phyloP scores from a whole-genome alignment of 2,888 invertebrate species.

The Agrochola lota region DNA sequence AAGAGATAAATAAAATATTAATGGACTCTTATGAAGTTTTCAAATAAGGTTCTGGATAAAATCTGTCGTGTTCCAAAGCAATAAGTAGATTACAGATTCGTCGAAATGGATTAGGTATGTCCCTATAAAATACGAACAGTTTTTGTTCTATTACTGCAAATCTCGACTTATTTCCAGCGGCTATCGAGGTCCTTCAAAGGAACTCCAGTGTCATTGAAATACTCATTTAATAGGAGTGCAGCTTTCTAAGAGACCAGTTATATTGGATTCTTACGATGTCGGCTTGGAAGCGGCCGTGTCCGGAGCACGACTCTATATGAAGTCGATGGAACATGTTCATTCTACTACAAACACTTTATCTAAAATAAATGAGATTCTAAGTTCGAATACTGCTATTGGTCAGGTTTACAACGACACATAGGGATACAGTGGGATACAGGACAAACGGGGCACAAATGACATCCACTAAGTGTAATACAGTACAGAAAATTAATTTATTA shows the following conservation, averaged over 20 bases:
- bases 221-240: constrained; percentile 52
- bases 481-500: constrained; percentile 89
- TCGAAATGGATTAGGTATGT: not conserved
- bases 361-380: constrained; percentile 19
- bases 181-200: constrained; percentile 37
- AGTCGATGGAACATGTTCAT: constrained; percentile 16
- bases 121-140: not conserved
- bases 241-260: constrained; percentile 46
- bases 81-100: too few species aligned
- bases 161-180: constrained; percentile 26
- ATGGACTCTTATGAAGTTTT: too few species aligned
- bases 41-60: not conserved
- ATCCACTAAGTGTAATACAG: constrained; percentile 80
- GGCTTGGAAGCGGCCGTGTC: constrained; percentile 23
- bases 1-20: not conserved
- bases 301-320: constrained; percentile 1
- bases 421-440: constrained; percentile 43
- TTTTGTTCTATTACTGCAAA: constrained; percentile 23
- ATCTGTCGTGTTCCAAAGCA: not conserved
- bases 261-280: constrained; percentile 46
- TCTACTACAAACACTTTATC: constrained; percentile 1
- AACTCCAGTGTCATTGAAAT: constrained; percentile 57
- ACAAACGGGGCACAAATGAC: constrained; percentile 73
- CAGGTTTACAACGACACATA: constrained; percentile 39
- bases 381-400: constrained; percentile 11